These are phyloP conservation scores for Pachydiplax longipennis DNA, from an alignment of 2,888 invertebrate genomes.

Conservation along the genomic window DNA sequence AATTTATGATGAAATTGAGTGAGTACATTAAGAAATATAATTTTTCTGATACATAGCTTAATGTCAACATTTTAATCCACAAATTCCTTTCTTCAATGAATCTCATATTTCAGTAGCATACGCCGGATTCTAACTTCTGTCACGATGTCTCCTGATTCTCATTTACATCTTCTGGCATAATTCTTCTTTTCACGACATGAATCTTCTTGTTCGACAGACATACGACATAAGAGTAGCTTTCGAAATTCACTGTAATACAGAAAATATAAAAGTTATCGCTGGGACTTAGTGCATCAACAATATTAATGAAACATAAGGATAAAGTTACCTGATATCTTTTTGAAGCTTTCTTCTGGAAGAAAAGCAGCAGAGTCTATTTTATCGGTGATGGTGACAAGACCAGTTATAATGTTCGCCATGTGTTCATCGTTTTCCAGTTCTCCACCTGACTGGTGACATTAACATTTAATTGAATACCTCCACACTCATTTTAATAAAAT, in stretches of 20 bases:
- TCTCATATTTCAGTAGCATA: too few species aligned
- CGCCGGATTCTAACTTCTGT: background rate
- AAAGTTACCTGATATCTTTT: slow-evolving; percentile 68
- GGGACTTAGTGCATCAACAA: too few species aligned
- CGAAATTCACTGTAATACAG: slow-evolving; percentile 75
- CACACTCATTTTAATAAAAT: too few species aligned
- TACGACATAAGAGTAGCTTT: slow-evolving; percentile 84
- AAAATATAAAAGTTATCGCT: background rate
- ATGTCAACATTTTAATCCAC: too few species aligned
- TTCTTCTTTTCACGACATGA: slow-evolving; percentile 73
- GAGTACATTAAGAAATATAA: too few species aligned
- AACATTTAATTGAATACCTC: too few species aligned
- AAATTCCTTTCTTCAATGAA: too few species aligned
- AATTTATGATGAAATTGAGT: too few species aligned
- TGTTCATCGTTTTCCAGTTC: slow-evolving; percentile 90
- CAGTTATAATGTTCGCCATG: slow-evolving; percentile 79
- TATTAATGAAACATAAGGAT: background rate
- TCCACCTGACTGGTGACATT: slow-evolving; percentile 72
- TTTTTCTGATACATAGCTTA: too few species aligned
- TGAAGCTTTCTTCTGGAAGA: slow-evolving; percentile 75
- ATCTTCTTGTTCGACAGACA: slow-evolving; percentile 89
- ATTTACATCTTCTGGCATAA: slow-evolving; percentile 15
- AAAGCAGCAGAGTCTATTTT: slow-evolving; percentile 77
- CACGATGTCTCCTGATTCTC: background rate
- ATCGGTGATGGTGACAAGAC: slow-evolving; percentile 75